Conservation (phyloP, 2,113 vertebrate species). For the Amazona guildingii region DNA sequence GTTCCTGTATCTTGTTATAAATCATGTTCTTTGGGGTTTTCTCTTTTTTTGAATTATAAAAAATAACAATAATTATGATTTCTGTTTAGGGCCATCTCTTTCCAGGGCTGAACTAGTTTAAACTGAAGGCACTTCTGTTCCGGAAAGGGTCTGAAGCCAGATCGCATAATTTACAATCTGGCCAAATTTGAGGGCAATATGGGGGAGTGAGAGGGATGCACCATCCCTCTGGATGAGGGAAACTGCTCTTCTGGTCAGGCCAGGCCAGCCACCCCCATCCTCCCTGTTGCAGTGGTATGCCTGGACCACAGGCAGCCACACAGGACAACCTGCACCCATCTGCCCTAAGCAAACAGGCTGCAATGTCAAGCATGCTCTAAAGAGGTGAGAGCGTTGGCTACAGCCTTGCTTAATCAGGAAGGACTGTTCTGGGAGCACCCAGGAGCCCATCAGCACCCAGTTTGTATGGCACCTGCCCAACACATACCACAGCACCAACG, state of each 20-base stretch:
- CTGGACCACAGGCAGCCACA: not conserved
- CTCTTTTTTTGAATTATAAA: not conserved
- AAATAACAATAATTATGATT: constrained; percentile 25
- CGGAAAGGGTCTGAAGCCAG: not conserved
- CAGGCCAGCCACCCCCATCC: not conserved
- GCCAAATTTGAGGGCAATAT: rapidly evolving
- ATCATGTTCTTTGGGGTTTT: constrained; percentile 36
- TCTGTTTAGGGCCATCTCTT: not conserved
- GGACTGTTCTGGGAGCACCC: not conserved
- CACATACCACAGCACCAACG: not conserved
- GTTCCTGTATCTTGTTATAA: constrained; percentile 67
- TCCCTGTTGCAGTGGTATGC: not conserved
- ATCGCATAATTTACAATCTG: not conserved
- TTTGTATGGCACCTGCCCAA: rapidly evolving
- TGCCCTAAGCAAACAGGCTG: rapidly evolving
- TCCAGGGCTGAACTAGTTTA: not conserved
- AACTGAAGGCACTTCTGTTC: not conserved
- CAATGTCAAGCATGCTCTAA: rapidly evolving
- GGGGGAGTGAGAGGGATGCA: not conserved
- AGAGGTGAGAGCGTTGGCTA: not conserved
- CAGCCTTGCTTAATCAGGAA: not conserved
- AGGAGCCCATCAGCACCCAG: not conserved
- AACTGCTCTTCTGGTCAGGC: not conserved
- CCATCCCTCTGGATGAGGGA: not conserved
- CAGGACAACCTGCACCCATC: not conserved